phyloP scores from a whole-genome alignment of 2,888 invertebrate species.

The Xanthostigma xanthostigma region DNA sequence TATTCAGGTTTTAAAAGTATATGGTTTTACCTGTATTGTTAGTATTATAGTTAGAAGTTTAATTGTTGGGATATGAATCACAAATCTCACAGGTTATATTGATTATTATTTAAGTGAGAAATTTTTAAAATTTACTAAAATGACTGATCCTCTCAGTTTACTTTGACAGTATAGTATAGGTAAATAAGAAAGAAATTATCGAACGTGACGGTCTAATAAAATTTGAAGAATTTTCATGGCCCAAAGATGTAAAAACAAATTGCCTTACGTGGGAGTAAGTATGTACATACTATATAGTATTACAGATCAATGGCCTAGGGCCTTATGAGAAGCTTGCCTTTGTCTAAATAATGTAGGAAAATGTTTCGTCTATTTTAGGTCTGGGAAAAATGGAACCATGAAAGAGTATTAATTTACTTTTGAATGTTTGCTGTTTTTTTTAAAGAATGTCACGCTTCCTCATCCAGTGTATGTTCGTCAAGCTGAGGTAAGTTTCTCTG shows the following conservation, averaged over 20 bases:
- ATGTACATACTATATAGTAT: not conserved
- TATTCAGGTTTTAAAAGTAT: too few relatives aligned
- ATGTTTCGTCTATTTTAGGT: conserved; percentile 40
- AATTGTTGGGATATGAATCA: too few relatives aligned
- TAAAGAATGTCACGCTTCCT: conserved; percentile 81
- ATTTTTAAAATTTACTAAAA: conserved; percentile 28
- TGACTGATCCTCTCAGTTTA: conserved; percentile 96
- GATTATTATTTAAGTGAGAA: too few relatives aligned
- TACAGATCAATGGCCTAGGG: too few relatives aligned
- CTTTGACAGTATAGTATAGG: conserved; percentile 92
- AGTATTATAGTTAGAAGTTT: too few relatives aligned
- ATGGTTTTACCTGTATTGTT: too few relatives aligned
- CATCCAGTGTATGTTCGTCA: conserved; percentile 96
- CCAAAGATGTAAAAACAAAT: conserved; percentile 95
- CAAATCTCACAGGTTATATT: too few relatives aligned
- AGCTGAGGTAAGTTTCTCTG: conserved; percentile 84
- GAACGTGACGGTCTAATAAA: conserved; percentile 92
- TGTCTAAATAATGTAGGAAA: too few relatives aligned
- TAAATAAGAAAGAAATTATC: conserved; percentile 92
- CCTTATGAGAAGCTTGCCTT: too few relatives aligned
- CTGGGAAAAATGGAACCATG: conserved; percentile 77
- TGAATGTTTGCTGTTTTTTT: conserved; percentile 86
- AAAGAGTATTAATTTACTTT: conserved; percentile 97
- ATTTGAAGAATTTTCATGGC: conserved; percentile 98
- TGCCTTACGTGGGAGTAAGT: conserved; percentile 94